These are phyloP conservation scores for Latrodectus hesperus DNA, from an alignment of 2,888 invertebrate species.

Conservation along the genomic window DNA sequence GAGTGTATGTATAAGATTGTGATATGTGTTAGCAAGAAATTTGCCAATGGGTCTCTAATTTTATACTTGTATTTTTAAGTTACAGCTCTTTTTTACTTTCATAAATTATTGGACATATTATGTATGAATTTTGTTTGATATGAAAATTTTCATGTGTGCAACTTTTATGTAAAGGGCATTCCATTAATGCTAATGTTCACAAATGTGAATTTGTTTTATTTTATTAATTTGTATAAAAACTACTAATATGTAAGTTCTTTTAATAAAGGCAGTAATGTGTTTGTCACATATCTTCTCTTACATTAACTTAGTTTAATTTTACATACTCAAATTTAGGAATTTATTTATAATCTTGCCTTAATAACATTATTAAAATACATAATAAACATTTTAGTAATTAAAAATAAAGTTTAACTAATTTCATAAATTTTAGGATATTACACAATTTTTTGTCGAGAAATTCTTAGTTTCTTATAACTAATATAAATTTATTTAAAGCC, in stretches of 20 bases:
- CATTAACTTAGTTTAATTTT: neutral
- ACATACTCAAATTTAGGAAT: neutral
- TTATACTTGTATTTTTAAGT: no score
- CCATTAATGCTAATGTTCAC: neutral
- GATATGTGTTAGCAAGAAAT: no score
- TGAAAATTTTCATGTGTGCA: neutral
- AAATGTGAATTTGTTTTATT: neutral
- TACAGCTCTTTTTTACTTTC: neutral
- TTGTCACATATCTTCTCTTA: neutral
- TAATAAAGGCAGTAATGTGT: constrained; percentile 5
- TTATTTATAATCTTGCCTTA: neutral
- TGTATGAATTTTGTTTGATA: neutral
- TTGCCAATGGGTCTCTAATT: no score
- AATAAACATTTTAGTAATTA: no score
- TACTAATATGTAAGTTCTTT: neutral
- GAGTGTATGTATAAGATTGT: no score
- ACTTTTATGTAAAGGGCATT: neutral
- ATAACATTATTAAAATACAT: no score
- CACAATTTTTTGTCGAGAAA: no score
- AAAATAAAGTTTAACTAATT: no score
- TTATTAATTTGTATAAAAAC: neutral
- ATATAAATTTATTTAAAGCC: no score
- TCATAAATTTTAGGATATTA: no score
- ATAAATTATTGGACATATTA: neutral
- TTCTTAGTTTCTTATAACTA: no score